Evolutionary conservation across 1,140 invertebrate genomes (phyloP), one percentile per base, ranked within the genome.

Genomic region (Frieseomelitta varia): DNA sequence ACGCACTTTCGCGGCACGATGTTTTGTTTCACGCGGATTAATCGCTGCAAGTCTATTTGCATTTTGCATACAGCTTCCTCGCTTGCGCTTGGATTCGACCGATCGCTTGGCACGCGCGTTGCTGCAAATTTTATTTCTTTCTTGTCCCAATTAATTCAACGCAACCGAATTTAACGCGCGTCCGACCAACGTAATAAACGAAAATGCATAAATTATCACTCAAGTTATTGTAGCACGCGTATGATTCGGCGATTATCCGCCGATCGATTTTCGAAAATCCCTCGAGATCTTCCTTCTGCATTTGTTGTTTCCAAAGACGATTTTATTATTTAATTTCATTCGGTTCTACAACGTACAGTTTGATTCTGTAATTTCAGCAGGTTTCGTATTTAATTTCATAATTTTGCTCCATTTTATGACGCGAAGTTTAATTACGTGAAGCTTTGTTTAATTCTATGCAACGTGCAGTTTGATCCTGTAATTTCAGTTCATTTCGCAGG

Each of bases 71-170:
- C 4, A n/a, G 14, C 74, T n/a, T 56, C 21, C 51, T 34, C n/a
- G 21, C 21, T 4, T 8, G 39, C 39, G 8, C 21, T 14, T 11
- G 15, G 51, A 21, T 55, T 39, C 27, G 47, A 8, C 51, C 53
- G 56, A 71, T 79, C 65, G 80, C n/a, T 14, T 56, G 30, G 51
- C 34, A 55, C n/a, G 67, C n/a, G 24, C 30, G 27, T 78, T 78
- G 34, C 47, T 71, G 81, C 76, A 72, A 79, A 84, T 71, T 84
- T 84, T 69, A 84, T 79, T 84, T 78, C 75, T 39, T 53, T 39
- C 39, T 53, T n/a, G 55, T 21, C 27, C 24, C 55, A 30, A 84
- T 84, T 84, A 71, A 79, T 84, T 79, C 58, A 63, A 47, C 27
- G 15, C 1, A n/a, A 12, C 34, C 47, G 68, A 84, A 72, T 79